Evolutionary conservation across 2,888 invertebrate species (phyloP), one percentile per base, ranked within the genome.

Genomic region (Limenitis camilla): DNA sequence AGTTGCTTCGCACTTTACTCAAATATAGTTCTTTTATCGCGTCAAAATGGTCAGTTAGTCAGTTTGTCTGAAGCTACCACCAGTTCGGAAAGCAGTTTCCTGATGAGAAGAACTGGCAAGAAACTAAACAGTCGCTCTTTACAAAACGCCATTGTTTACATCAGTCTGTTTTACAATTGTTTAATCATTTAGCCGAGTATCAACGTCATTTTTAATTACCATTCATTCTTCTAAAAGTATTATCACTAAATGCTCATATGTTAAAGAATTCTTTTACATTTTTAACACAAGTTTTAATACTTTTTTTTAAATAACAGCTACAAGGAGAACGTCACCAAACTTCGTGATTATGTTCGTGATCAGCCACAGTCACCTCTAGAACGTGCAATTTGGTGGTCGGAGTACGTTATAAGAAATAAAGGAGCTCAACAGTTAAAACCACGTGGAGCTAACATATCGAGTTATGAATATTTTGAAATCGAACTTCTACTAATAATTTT

Each of bases 361-460:
- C 71, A 77, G 53, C 81, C 81, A 0, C 67, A 74, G 58, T 54
- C 58, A 0, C 67, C 78, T 0, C 40, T 83, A 30, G 75, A 83
- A 5, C 75, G 76, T n/a, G 80, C 79, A 0, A 63, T 86, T 2
- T 85, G 85, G 84, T 84, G 84, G 82, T 75, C 72, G 6, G 81
- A 81, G 54, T 74, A 81, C 55, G 72, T 78, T 4, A 55, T 85
- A 28, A 67, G 82, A 4, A 77, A 84, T 55, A 68, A 73, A 8
- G 79, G 84, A 0, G 77, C 81, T 0, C 62, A 52, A 19, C 83
- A 86, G 55, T 66, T 87, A 3, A 72, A 76, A 7, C 68, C 79
- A 19, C 78, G 81, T 0, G 62, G 66, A 4, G 72, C 72, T 33
- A 68, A 71, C 53, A 65, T 74, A 33, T 44, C 67, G 4, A 68